Evolutionary conservation across 2,797 vertebrate species (phyloP).

Genomic region (Brachyalestes nurse): DNA sequence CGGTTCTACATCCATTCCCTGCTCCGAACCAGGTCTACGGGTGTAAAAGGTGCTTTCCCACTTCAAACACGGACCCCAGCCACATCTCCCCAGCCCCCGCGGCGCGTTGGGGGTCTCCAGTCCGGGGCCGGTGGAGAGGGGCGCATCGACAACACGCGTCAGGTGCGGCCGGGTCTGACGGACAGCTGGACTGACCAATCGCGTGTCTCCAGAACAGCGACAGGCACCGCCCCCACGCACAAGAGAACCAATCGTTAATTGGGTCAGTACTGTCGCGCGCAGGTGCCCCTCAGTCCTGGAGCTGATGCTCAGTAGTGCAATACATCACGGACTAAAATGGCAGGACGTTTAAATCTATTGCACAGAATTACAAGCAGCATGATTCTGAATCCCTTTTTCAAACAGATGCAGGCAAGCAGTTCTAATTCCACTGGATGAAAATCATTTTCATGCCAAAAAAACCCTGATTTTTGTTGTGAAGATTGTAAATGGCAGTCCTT

Average conservation of each 20-base stretch:
- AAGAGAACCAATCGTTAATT: conserved; percentile 55
- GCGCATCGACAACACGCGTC: conserved; percentile 63
- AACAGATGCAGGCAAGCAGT: no score
- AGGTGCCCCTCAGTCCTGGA: conserved; percentile 30
- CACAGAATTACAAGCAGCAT: no score
- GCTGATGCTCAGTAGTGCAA: background rate
- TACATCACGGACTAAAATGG: background rate
- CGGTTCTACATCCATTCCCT: background rate
- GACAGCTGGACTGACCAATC: conserved; percentile 56
- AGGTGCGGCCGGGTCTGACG: conserved; percentile 50
- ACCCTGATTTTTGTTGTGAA: no score
- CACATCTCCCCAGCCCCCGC: no score
- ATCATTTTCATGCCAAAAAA: no score
- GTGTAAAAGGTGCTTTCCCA: background rate
- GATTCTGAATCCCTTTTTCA: no score
- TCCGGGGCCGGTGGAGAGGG: no score
- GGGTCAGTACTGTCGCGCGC: conserved; percentile 49
- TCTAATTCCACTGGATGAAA: no score
- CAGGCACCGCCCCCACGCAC: conserved; percentile 36
- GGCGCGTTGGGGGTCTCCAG: no score
- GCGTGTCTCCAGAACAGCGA: no score
- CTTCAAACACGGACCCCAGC: background rate
- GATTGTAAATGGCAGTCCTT: no score
- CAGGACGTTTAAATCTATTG: background rate
- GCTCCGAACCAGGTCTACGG: background rate